Evolutionary conservation across 2,113 vertebrate genomes (phyloP).

Genomic region (Oncorhynchus mykiss): DNA sequence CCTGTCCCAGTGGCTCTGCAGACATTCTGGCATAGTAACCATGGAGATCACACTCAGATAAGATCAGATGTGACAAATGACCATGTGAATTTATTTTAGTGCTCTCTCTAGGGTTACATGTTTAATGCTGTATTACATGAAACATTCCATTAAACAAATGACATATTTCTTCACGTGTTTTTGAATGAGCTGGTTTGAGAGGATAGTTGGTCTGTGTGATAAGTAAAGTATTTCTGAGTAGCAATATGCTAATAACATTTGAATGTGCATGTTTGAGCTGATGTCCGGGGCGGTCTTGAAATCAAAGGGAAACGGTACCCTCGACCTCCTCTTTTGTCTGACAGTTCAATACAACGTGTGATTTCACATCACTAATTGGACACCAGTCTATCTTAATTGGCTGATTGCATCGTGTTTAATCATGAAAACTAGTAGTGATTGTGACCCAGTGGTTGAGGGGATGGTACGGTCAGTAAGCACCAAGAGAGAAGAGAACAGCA

Average conservation of each 20-base stretch:
- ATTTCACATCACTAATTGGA: conserved; percentile 55
- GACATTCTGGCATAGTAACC: background rate
- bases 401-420: conserved; percentile 54
- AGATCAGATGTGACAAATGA: background rate
- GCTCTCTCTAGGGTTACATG: background rate
- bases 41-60: background rate
- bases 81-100: background rate
- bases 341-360: conserved; percentile 36
- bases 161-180: background rate
- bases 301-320: conserved; percentile 45
- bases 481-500: background rate
- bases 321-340: conserved; percentile 42
- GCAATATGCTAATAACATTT: too few species aligned
- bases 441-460: conserved; percentile 35
- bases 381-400: conserved; percentile 60
- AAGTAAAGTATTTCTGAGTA: background rate
- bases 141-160: background rate
- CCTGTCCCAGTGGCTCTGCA: background rate
- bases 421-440: conserved; percentile 36
- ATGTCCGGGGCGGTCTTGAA: conserved; percentile 20
- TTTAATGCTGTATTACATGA: background rate
- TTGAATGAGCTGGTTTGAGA: background rate
- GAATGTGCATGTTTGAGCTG: conserved; percentile 32
- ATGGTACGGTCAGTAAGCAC: conserved; percentile 9
- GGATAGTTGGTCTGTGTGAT: background rate